Conservation (phyloP, 2,113 vertebrate genomes). For the Malaclemys terrapin region DNA sequence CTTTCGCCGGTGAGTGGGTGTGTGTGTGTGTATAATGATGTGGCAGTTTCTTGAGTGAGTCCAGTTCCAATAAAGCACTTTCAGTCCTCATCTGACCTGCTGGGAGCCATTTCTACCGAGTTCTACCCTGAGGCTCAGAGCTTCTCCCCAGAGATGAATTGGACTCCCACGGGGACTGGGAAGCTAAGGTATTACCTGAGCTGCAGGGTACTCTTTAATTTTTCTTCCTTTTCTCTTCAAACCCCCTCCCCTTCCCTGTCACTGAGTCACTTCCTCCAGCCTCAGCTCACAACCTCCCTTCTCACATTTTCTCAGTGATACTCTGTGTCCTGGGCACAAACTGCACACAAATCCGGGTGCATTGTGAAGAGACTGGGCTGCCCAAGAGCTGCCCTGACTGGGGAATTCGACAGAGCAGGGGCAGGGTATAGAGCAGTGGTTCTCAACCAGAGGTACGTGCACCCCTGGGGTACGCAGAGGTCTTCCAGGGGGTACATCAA, state of each 20-base stretch:
- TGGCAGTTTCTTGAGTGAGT: slow-evolving; percentile 52
- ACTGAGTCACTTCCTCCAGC: neutral
- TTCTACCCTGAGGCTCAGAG: neutral
- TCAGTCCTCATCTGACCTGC: neutral
- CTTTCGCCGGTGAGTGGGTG: neutral
- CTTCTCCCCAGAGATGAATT: neutral
- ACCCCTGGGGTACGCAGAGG: too few species aligned
- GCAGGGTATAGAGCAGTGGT: neutral
- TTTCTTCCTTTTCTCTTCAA: neutral
- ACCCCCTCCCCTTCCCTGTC: rapidly evolving
- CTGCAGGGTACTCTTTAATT: neutral
- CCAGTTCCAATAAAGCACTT: neutral
- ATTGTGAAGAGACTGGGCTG: neutral
- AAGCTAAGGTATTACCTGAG: slow-evolving; percentile 34
- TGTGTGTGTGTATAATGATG: slow-evolving; percentile 34
- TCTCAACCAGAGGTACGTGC: too few species aligned
- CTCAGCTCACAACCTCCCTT: neutral
- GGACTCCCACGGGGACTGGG: neutral
- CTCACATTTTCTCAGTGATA: rapidly evolving
- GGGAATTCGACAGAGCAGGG: neutral
- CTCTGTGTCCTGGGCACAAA: rapidly evolving
- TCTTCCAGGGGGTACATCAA: too few species aligned
- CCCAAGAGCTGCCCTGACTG: neutral
- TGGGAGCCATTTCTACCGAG: neutral
- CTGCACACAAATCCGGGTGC: neutral